Percentiles rank a stretch among this genome's conserved stretches.
Evolutionary conservation across 2,888 invertebrate genomes (phyloP).

Genomic region (Caenorhabditis parvicauda): DNA sequence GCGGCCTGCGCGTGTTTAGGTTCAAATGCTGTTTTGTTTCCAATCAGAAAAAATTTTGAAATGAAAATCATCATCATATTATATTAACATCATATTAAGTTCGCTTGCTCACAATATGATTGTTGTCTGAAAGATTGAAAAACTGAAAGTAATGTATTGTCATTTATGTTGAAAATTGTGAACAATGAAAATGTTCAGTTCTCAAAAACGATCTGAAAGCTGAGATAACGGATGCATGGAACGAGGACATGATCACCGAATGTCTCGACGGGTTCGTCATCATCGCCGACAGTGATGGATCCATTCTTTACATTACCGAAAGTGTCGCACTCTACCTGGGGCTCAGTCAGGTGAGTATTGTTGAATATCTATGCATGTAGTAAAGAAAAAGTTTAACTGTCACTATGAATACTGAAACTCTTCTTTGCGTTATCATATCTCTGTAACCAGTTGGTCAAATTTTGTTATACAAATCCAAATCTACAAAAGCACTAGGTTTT

Average conservation of each 20-base stretch:
- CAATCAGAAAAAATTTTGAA: too few species aligned
- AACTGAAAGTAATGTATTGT: too few species aligned
- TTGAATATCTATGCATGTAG: too few species aligned
- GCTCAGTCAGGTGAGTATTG: constrained; percentile 81
- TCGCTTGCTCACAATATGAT: too few species aligned
- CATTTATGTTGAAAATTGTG: too few species aligned
- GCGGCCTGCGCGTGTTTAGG: too few species aligned
- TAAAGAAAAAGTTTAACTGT: not conserved
- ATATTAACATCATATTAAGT: too few species aligned
- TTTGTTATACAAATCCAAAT: not conserved
- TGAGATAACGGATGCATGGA: constrained; percentile 27
- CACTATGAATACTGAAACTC: not conserved
- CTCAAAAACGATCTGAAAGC: constrained; percentile 14
- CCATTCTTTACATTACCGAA: constrained; percentile 86
- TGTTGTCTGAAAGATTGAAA: too few species aligned
- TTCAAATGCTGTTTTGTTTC: too few species aligned
- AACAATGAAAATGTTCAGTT: constrained; percentile 33
- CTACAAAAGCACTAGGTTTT: not conserved
- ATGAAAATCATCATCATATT: too few species aligned
- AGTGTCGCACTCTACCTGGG: constrained; percentile 87
- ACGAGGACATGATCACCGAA: constrained; percentile 50
- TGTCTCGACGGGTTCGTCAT: constrained; percentile 83
- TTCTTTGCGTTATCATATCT: not conserved
- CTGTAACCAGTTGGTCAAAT: not conserved
- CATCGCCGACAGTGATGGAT: constrained; percentile 82